Evolutionary conservation across 2,113 vertebrate species (phyloP).

Genomic region (Tachuris rubrigastra): DNA sequence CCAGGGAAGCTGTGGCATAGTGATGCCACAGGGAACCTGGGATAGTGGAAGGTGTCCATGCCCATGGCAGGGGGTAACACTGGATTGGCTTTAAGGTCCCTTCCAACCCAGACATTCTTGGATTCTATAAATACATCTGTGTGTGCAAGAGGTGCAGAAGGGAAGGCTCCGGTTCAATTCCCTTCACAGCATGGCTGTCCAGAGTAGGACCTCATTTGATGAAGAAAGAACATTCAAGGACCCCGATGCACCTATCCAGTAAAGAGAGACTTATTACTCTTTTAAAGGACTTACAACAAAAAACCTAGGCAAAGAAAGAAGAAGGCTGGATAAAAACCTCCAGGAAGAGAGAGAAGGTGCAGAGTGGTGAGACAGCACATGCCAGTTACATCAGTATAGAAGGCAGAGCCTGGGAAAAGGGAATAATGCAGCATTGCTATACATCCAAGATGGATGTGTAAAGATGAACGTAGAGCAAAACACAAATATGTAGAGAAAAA

Average conservation of each 20-base stretch:
- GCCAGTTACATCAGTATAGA: background rate
- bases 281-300: background rate
- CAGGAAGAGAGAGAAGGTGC: background rate
- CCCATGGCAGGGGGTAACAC: background rate
- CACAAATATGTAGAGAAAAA: background rate
- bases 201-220: background rate
- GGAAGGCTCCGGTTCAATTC: background rate
- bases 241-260: accelerated
- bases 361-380: background rate
- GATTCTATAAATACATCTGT: background rate
- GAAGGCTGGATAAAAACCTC: background rate
- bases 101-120: background rate
- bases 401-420: background rate
- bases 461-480: background rate
- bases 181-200: background rate
- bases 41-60: background rate
- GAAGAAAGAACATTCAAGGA: background rate
- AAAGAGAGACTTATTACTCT: background rate
- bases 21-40: too few species aligned
- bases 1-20: background rate
- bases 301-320: background rate
- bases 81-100: background rate
- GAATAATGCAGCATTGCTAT: background rate
- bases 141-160: background rate
- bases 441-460: background rate